Evolutionary conservation across 2,797 vertebrate genomes (phyloP), one percentile per base, ranked within the genome.

Genomic region (Salmo trutta): DNA sequence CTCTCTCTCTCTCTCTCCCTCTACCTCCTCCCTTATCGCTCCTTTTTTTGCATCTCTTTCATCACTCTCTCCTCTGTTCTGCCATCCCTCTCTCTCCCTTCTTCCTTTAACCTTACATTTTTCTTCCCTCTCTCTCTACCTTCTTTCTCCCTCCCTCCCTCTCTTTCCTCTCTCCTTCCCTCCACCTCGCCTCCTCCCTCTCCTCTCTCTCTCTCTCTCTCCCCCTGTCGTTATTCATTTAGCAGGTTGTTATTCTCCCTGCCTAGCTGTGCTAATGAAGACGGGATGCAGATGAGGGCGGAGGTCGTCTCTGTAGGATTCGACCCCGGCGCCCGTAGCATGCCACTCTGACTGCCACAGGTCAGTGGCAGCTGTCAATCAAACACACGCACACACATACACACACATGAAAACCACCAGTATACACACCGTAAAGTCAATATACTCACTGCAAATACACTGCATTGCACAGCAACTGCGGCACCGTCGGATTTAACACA

Each of bases 291-390:
- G 94, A 95, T 95, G 90, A 94, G 91, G 93, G 92, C 92, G 86
- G 87, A 93, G 94, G 93, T 95, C 90, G 82, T 90, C 91, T 94
- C 93, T 88, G 89, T 90, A 91, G 92, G 90, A 93, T 92, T 93
- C 90, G 93, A 95, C 94, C 94, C 83, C 76, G 76, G 86, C 92
- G 92, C 93, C 92, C 17, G 76, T 89, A 89, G 89, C 88, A 85
- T 92, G 91, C 92, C 91, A 93, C 91, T 94, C 92, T 93, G 91
- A 93, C 93, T 93, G 91, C 92, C 92, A 91, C 90, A 88, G 91
- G 91, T 93, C 93, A 93, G 90, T 92, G 92, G 89, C 90, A 91
- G 92, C 94, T 95, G 95, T 94, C 95, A 95, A 91, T 96, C 94
- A 95, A 85, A 71, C 78, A 21, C 31, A 75, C 73, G 66, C 78